Evolutionary conservation across 2,113 vertebrate genomes (phyloP), one percentile per base, ranked within the genome.

Genomic region (Boulengeromyrus knoepffleri): DNA sequence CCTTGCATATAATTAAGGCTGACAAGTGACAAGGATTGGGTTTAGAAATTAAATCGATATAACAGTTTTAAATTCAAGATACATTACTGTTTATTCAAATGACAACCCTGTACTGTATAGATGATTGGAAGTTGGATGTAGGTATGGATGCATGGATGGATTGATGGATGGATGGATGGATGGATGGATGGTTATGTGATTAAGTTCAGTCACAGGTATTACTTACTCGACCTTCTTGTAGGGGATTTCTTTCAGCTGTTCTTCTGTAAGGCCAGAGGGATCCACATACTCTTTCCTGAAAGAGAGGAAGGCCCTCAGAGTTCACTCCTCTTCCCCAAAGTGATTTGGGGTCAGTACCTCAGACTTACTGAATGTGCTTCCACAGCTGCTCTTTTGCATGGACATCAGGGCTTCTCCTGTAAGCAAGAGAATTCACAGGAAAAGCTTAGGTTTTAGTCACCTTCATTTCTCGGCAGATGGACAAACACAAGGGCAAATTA

Each of bases 211-310:
- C 31, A 53, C 50, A 8, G 2, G 19, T 53, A 15, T 70, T 90
- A 96, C 97, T 96, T 88, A 98, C 97, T 97, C 97, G 92, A 98
- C 95, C 96, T 97, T 98, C 91, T 97, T 97, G 86, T 98, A 98
- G 0, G 97, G 97, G 90, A 98, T 98, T 95, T 98, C 97, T 94
- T 97, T 98, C 92, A 97, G 17, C 88, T 98, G 97, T n/a, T 98
- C 97, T 88, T 97, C 97, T 66, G 97, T 96, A 46, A 98, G 90
- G 31, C 97, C 97, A 87, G 96, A 97, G 6, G 97, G 96, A 93
- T 98, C 97, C 80, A 98, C 96, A 88, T 97, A 95, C 90, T 97
- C 97, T 91, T 97, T 97, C 94, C 97, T 98, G 77, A 47, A 94
- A 93, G 89, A 92, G 47, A 15, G 94, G 92, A 46, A 66, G 46